phyloP scores from a whole-genome alignment of 2,113 vertebrate species.

The Dissostichus mawsoni region DNA sequence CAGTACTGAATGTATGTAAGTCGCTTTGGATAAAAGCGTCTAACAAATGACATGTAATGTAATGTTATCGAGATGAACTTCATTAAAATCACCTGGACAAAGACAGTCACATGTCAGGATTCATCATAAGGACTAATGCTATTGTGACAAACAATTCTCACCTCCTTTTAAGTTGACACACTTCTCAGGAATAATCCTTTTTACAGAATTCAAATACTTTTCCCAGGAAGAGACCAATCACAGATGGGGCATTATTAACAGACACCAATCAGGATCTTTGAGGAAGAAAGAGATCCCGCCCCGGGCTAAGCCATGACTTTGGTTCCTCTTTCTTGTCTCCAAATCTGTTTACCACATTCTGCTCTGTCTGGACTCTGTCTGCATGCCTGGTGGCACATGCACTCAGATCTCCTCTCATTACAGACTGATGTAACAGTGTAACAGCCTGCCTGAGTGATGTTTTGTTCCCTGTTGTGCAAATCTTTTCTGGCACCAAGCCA shows the following conservation, averaged over 20 bases:
- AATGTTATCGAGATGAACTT: background rate
- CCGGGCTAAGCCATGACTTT: slow-evolving; percentile 21
- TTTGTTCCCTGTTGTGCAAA: slow-evolving; percentile 57
- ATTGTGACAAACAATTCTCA: background rate
- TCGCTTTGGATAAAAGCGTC: too few species aligned
- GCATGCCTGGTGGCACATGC: background rate
- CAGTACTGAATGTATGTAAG: too few species aligned
- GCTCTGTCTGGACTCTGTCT: slow-evolving; percentile 14
- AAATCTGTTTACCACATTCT: slow-evolving; percentile 29
- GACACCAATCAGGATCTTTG: slow-evolving; percentile 44
- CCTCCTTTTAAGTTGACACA: slow-evolving; percentile 34
- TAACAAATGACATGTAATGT: too few species aligned
- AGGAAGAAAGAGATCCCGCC: background rate
- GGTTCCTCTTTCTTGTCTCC: slow-evolving; percentile 53
- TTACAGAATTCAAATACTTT: slow-evolving; percentile 39
- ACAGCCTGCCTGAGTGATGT: slow-evolving; percentile 11
- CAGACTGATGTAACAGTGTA: slow-evolving; percentile 6
- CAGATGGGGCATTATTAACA: slow-evolving; percentile 30
- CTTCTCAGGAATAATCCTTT: slow-evolving; percentile 53
- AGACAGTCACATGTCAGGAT: slow-evolving; percentile 14
- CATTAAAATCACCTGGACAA: background rate
- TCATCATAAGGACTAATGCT: background rate
- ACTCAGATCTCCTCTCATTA: background rate
- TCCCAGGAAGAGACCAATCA: slow-evolving; percentile 12
- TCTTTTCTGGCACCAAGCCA: slow-evolving; percentile 16